Evolutionary conservation across 2,797 vertebrate genomes (phyloP).

Genomic region (Schizopygopsis pylzovi): DNA sequence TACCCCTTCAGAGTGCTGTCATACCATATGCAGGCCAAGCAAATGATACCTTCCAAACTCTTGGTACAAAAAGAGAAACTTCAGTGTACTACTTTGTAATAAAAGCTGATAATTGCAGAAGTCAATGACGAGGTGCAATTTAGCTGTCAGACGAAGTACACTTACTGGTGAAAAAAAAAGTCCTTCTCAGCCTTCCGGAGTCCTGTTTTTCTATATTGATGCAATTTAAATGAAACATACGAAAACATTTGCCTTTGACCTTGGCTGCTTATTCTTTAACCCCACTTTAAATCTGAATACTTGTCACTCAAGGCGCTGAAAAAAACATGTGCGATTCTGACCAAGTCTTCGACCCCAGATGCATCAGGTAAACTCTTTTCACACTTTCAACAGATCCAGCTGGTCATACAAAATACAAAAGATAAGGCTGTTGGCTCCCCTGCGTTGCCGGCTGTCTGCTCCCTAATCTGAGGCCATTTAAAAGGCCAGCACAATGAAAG

Average conservation of each 20-base stretch:
- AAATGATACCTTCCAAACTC: conserved; percentile 45
- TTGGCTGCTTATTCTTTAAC: conserved; percentile 51
- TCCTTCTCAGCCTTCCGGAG: conserved; percentile 30
- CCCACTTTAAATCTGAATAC: conserved; percentile 53
- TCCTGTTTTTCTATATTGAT: conserved; percentile 53
- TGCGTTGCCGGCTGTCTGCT: conserved; percentile 31
- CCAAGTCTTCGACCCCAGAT: conserved; percentile 23
- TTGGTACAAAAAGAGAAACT: conserved; percentile 42
- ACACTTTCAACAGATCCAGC: conserved; percentile 26
- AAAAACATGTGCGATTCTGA: conserved; percentile 31
- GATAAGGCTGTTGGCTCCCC: conserved; percentile 11
- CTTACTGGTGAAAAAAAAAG: conserved; percentile 27
- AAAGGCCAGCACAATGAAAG: conserved; percentile 56
- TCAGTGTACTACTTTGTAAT: conserved; percentile 57
- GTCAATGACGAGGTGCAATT: conserved; percentile 54
- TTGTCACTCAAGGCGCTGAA: conserved; percentile 40
- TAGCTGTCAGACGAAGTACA: conserved; percentile 54
- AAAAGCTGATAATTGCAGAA: conserved; percentile 62
- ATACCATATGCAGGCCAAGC: conserved; percentile 24
- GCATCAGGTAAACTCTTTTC: conserved; percentile 45
- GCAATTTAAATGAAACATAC: conserved; percentile 57
- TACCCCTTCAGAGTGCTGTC: conserved; percentile 35
- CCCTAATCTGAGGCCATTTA: conserved; percentile 56
- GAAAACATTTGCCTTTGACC: conserved; percentile 59
- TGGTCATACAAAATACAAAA: conserved; percentile 28